Percentiles rank a stretch among this genome's conserved stretches.
Conservation (phyloP, 2,113 vertebrate species). For the Tragelaphus scriptus region DNA sequence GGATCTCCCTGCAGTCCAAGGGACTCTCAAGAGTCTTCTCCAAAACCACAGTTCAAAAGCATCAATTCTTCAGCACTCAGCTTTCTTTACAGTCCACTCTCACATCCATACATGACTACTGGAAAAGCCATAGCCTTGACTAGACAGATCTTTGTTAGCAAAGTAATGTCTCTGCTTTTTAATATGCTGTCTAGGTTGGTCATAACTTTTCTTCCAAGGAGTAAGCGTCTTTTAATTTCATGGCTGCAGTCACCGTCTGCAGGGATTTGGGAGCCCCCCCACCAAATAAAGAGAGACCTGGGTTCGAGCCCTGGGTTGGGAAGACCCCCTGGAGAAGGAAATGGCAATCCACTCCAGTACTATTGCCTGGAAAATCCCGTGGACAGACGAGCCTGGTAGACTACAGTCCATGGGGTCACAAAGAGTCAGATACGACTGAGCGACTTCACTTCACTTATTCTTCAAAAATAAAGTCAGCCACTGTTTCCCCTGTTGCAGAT, state of each 20-base stretch:
- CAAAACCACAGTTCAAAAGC: neutral
- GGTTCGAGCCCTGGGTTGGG: no score
- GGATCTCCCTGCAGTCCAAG: neutral
- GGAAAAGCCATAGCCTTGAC: neutral
- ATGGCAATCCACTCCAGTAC: no score
- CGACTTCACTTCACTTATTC: no score
- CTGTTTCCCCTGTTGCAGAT: neutral
- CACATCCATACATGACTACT: neutral
- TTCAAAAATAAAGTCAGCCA: neutral
- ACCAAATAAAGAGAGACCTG: no score
- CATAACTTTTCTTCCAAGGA: neutral
- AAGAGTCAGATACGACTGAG: no score
- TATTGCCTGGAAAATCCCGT: no score
- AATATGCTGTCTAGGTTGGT: neutral
- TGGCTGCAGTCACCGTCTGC: neutral
- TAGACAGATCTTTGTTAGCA: neutral
- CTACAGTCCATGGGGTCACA: no score
- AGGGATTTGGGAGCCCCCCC: neutral
- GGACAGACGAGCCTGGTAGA: no score
- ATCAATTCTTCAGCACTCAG: neutral
- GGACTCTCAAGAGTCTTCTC: neutral
- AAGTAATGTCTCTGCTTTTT: neutral
- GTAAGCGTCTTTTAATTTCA: neutral
- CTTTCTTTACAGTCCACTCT: neutral
- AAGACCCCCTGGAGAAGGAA: no score